Percentiles rank a stretch among this genome's conserved stretches.
Evolutionary conservation across 2,888 invertebrate genomes (phyloP).

Genomic region (Abrostola triplasia): DNA sequence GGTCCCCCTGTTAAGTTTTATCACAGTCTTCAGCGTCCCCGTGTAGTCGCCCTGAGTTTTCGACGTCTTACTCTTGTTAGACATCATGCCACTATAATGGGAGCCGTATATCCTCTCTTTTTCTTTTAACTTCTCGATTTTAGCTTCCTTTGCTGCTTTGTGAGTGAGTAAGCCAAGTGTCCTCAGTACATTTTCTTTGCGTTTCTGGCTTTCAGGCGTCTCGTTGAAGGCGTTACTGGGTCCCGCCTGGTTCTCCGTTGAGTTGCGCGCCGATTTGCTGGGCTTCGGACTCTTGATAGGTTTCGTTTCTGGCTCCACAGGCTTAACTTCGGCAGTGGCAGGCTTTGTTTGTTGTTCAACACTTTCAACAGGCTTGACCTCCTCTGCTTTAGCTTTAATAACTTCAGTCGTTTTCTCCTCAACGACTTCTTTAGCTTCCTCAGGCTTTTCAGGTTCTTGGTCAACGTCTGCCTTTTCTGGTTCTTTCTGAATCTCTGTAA

Average conservation of each 20-base stretch:
- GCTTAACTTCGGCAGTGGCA: conserved; percentile 45
- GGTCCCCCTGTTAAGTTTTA: conserved; percentile 91
- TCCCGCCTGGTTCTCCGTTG: conserved; percentile 66
- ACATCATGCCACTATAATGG: conserved; percentile 59
- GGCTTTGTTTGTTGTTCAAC: conserved; percentile 4
- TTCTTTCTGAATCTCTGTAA: conserved; percentile 8
- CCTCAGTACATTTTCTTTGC: conserved; percentile 92
- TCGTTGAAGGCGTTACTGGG: conserved; percentile 80
- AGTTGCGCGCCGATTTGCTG: conserved; percentile 53
- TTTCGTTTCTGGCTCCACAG: conserved; percentile 52
- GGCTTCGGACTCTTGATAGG: conserved; percentile 44
- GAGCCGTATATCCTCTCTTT: conserved; percentile 78
- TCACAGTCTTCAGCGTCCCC: conserved; percentile 95
- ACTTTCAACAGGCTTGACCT: conserved; percentile 22
- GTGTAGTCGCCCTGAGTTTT: conserved; percentile 89
- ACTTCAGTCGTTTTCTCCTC: conserved; percentile 55
- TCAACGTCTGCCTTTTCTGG: conserved; percentile 24
- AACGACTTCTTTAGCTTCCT: conserved; percentile 36
- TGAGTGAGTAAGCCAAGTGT: conserved; percentile 93
- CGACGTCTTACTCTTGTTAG: conserved; percentile 70
- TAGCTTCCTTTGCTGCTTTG: conserved; percentile 92
- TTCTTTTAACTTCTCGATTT: conserved; percentile 87
- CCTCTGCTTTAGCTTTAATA: conserved; percentile 14
- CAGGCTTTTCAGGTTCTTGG: conserved; percentile 19
- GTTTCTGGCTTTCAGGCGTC: conserved; percentile 90